A percentile compares a stretch with the other conserved stretches of the same genome.
These are phyloP conservation scores for Chondrosia reniformis DNA, from an alignment of 37 sponge, comb jelly and placozoan genomes.

Conservation along the genomic window DNA sequence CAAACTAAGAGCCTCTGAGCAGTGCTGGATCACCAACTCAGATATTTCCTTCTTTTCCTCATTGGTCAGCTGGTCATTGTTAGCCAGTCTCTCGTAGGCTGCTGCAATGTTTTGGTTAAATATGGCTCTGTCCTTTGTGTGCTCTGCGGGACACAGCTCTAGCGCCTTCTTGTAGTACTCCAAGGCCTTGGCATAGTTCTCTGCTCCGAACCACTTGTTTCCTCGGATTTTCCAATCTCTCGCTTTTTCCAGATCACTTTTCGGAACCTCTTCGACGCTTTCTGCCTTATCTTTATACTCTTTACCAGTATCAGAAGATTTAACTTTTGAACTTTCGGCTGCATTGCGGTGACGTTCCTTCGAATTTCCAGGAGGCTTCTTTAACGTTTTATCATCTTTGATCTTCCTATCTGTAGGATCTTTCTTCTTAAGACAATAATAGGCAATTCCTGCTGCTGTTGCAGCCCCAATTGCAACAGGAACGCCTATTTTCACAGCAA, in stretches of 20 bases:
- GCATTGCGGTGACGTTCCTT: too few relatives aligned
- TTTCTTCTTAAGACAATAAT: neutral
- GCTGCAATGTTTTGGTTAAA: slow-evolving; percentile 81
- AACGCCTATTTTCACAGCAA: neutral
- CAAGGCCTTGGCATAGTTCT: slow-evolving; percentile 47
- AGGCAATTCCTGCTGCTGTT: neutral
- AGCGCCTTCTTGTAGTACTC: slow-evolving; percentile 71
- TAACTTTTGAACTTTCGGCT: too few relatives aligned
- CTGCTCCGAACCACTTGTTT: slow-evolving; percentile 57
- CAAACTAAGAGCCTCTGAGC: slow-evolving; percentile 25
- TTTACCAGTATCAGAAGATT: too few relatives aligned
- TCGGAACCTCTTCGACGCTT: too few relatives aligned
- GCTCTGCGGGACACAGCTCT: slow-evolving; percentile 39
- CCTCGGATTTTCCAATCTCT: slow-evolving; percentile 43
- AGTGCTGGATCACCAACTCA: neutral
- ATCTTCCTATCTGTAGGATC: too few relatives aligned
- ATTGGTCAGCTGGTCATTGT: neutral
- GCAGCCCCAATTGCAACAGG: neutral
- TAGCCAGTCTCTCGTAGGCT: slow-evolving; percentile 24
- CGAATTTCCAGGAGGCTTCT: too few relatives aligned
- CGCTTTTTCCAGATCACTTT: slow-evolving; percentile 51
- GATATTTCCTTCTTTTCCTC: neutral
- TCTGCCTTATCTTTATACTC: too few relatives aligned
- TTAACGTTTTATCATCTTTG: too few relatives aligned
- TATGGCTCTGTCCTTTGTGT: slow-evolving; percentile 37